Evolutionary conservation across 1,140 invertebrate genomes (phyloP).

Genomic region (Sweltsa coloradensis): DNA sequence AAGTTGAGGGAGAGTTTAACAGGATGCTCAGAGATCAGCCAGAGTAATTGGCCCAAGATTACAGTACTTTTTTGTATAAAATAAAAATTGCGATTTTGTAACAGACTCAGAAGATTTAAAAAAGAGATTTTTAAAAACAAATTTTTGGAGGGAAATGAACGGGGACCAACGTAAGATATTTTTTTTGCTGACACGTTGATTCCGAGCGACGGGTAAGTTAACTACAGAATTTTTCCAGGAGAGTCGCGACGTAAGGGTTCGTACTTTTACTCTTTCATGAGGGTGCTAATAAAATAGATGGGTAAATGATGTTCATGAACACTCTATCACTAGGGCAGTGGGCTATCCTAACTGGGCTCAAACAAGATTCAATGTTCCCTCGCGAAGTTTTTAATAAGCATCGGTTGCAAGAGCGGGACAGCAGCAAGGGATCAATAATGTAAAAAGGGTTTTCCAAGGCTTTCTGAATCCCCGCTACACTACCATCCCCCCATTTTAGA

Average conservation of each 20-base stretch:
- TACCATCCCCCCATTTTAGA: slow-evolving; percentile 15
- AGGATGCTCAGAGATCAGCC: neutral
- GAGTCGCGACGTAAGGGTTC: too few relatives aligned
- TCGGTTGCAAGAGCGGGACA: too few relatives aligned
- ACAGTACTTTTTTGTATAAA: neutral
- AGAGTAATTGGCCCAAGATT: neutral
- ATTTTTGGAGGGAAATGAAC: neutral
- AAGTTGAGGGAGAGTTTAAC: neutral
- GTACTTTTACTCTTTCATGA: too few relatives aligned
- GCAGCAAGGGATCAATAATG: too few relatives aligned
- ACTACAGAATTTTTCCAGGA: neutral
- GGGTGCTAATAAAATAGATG: neutral
- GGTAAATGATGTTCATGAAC: neutral
- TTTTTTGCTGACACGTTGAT: neutral
- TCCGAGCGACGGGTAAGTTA: neutral
- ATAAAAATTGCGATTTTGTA: neutral
- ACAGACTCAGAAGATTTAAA: neutral
- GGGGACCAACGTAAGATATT: neutral
- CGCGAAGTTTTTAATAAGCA: neutral
- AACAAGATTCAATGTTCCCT: neutral
- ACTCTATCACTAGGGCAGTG: neutral
- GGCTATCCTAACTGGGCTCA: neutral
- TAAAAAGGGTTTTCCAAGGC: slow-evolving; percentile 4
- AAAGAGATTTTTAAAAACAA: neutral
- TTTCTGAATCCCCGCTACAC: slow-evolving; percentile 13